These are phyloP conservation scores for Melanotaenia trifasciata DNA, from an alignment of 2,797 vertebrate genomes.

Conservation along the genomic window DNA sequence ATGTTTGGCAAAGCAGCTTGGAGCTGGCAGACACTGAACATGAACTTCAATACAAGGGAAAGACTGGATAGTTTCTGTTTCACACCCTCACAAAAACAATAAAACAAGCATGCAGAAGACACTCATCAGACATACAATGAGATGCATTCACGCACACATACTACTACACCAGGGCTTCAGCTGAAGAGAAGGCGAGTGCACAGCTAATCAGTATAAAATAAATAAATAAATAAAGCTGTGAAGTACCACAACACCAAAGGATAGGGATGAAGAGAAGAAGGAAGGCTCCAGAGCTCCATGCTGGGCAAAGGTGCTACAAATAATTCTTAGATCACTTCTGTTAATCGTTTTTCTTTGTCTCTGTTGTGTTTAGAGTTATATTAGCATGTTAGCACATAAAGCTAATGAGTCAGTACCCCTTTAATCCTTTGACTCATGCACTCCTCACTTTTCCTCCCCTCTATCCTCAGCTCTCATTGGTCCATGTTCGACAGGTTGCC, in stretches of 20 bases:
- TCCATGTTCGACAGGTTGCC: slow-evolving; percentile 92
- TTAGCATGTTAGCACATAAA: slow-evolving; percentile 26
- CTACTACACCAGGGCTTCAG: slow-evolving; percentile 51
- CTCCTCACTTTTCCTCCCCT: slow-evolving; percentile 30
- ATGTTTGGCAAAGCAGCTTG: slow-evolving; percentile 79
- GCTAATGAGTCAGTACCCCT: slow-evolving; percentile 24
- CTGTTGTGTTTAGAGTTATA: not conserved
- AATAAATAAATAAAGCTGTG: slow-evolving; percentile 40
- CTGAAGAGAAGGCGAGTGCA: slow-evolving; percentile 59
- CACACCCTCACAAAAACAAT: slow-evolving; percentile 15
- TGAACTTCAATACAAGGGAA: slow-evolving; percentile 83
- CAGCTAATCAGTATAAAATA: slow-evolving; percentile 45
- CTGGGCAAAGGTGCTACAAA: slow-evolving; percentile 43
- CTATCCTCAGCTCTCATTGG: slow-evolving; percentile 78
- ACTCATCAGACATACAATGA: slow-evolving; percentile 17
- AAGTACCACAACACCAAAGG: slow-evolving; percentile 68
- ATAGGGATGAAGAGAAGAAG: slow-evolving; percentile 63
- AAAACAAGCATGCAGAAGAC: slow-evolving; percentile 42
- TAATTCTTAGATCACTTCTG: slow-evolving; percentile 8
- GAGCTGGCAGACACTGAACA: slow-evolving; percentile 90
- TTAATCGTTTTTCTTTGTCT: not conserved
- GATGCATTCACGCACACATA: slow-evolving; percentile 31
- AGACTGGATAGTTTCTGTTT: slow-evolving; percentile 57
- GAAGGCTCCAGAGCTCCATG: slow-evolving; percentile 64
- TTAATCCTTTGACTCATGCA: slow-evolving; percentile 45